These are phyloP conservation scores for Pocota personata DNA, from an alignment of 2,888 invertebrate species.

Conservation along the genomic window DNA sequence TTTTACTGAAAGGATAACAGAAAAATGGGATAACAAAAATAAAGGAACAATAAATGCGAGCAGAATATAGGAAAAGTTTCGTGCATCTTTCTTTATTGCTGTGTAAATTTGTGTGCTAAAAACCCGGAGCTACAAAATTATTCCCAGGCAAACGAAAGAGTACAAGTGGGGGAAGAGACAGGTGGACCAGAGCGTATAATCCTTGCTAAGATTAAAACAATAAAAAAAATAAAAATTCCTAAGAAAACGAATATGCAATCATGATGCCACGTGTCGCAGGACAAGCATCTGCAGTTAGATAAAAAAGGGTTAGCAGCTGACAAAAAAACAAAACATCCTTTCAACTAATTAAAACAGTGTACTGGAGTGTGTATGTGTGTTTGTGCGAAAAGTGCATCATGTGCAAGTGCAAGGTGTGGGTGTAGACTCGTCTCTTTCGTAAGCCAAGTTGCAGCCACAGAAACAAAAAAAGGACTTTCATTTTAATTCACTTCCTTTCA, in stretches of 20 bases:
- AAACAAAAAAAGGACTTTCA: slow-evolving; percentile 13
- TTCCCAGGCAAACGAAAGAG: background rate
- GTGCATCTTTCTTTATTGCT: slow-evolving; percentile 4
- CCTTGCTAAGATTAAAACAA: slow-evolving; percentile 22
- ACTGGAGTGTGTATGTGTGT: background rate
- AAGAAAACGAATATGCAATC: slow-evolving; percentile 42
- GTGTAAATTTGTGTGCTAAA: slow-evolving; percentile 7
- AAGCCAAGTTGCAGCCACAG: slow-evolving; percentile 23
- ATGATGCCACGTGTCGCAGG: slow-evolving; percentile 33
- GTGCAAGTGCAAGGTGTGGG: slow-evolving; percentile 36
- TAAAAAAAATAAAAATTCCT: background rate
- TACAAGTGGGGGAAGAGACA: background rate
- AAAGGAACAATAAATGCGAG: slow-evolving; percentile 11
- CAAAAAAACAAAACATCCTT: slow-evolving; percentile 42
- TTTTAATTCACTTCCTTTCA: slow-evolving; percentile 49
- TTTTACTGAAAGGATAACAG: slow-evolving; percentile 8
- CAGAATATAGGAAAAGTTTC: slow-evolving; percentile 2
- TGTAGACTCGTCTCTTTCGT: background rate
- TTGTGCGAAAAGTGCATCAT: slow-evolving; percentile 9
- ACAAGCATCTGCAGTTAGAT: background rate
- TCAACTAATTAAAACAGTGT: slow-evolving; percentile 64
- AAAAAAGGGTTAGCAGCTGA: background rate
- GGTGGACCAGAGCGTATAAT: slow-evolving; percentile 6
- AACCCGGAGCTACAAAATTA: background rate
- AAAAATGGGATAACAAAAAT: background rate